Base-by-base conservation (phyloP, 2,888 invertebrate genomes). In the Eupeodes latifasciatus region DNA sequence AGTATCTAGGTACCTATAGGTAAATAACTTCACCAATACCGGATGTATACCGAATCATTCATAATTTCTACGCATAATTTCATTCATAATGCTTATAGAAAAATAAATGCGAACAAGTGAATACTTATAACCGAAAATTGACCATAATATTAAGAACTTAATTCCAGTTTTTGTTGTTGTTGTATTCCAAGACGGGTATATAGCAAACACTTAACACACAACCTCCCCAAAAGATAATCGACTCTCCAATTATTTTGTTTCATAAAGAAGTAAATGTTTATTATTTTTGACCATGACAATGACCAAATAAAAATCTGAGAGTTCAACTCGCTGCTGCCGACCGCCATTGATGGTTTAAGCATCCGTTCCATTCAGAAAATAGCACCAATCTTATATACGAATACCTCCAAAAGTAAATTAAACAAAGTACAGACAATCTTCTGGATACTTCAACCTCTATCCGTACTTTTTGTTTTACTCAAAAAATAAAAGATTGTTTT, bases 211-310 rank as follows among this genome's bases (percentile, higher is more conserved):
- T 55, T 55, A 55, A 40, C 11, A 53, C 19, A 78, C 9, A 61
- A 53, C 44, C 7, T 16, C 27, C 57, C 55, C 27, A 44, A 40
- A 14, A 67, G 84, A 83, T 84, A 87, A 84, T 88, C 69, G 71
- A 77, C 34, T 85, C 74, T 78, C 85, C 81, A 85, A 88, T 88
- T 85, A 59, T 66, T 66, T 14, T 64, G 6, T 36, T 47, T 19
- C 81, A 77, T 69, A 76, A 61, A 76, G 36, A 81, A 59, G 61
- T 67, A 80, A 83, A 80, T 34, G 27, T 51, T 34, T 77, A 81
- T 78, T 75, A 85, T 81, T 85, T 84, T 85, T 85, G 88, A 85
- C 88, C 88, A 85, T 88, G 88, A 85, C 88, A 84, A 85, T 88
- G 88, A 88, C 88, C 88, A 85, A 85, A 86, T 7, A 81, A 84